Percentiles rank a stretch among this genome's conserved stretches.
Conservation (phyloP, 1,140 invertebrate genomes). For the Calliopsis andreniformis region DNA sequence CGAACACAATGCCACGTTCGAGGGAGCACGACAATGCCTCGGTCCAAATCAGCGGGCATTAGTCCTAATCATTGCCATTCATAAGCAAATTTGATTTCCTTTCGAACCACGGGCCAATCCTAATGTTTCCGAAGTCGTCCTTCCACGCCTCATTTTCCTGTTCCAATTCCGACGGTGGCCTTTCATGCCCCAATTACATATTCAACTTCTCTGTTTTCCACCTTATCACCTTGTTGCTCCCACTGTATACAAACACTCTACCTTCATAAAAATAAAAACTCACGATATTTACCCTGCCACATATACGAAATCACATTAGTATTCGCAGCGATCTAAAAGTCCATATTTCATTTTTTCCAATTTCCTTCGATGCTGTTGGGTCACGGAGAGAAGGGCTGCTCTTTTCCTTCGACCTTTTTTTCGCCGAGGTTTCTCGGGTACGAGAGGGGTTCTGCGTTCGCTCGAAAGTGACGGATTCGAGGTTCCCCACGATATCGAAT, state of each 20-base stretch:
- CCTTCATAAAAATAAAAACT: too few relatives aligned
- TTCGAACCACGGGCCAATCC: constrained; percentile 48
- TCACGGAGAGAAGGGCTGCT: background rate
- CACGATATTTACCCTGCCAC: too few relatives aligned
- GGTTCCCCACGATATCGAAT: constrained; percentile 59
- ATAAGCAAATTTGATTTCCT: constrained; percentile 70
- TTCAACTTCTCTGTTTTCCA: constrained; percentile 4
- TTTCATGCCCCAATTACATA: background rate
- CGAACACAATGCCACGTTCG: constrained; percentile 55
- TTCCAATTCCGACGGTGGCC: background rate
- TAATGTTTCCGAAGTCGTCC: constrained; percentile 59
- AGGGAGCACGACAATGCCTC: constrained; percentile 46
- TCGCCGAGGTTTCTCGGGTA: constrained; percentile 6
- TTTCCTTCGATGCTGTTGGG: constrained; percentile 6
- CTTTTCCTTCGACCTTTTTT: background rate
- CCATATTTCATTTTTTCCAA: too few relatives aligned
- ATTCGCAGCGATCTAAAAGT: too few relatives aligned
- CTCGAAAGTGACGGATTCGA: constrained; percentile 53
- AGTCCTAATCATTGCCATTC: constrained; percentile 68
- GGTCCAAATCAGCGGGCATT: constrained; percentile 60
- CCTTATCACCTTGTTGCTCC: constrained; percentile 7
- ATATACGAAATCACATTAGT: too few relatives aligned
- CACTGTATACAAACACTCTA: too few relatives aligned
- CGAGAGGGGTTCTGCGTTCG: constrained; percentile 12
- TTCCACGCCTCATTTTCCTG: constrained; percentile 50